Percentiles rank a stretch among this genome's conserved stretches.
phyloP scores from a whole-genome alignment of 2,888 invertebrate genomes.

The Nomada lathburiana region DNA sequence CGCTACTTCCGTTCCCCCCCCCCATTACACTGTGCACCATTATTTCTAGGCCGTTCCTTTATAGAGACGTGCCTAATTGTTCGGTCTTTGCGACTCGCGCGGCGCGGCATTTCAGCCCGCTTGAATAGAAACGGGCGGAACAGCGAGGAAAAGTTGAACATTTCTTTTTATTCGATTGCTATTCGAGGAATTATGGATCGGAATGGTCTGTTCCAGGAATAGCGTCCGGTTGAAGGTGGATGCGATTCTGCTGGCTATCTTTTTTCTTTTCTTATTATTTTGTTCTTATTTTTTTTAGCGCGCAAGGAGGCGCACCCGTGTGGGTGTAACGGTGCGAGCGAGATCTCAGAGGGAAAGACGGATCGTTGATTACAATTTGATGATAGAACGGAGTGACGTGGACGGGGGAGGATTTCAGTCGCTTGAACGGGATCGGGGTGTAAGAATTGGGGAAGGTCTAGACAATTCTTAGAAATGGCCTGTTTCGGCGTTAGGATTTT shows the following conservation, averaged over 20 bases:
- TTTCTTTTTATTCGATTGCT: neutral
- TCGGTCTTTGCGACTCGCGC: constrained; percentile 3
- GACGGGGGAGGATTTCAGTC: too few species aligned
- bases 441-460: neutral
- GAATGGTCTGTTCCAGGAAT: neutral
- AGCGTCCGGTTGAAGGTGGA: too few species aligned
- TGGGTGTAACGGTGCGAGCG: neutral
- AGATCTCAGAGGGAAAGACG: neutral
- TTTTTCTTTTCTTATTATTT: too few species aligned
- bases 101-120: neutral
- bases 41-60: constrained; percentile 25
- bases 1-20: constrained; percentile 55
- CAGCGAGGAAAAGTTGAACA: neutral
- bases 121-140: neutral
- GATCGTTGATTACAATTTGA: neutral
- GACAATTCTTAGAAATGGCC: too few species aligned
- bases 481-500: too few species aligned
- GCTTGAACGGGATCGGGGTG: neutral
- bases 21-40: neutral
- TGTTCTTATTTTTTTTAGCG: neutral
- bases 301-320: neutral
- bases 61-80: constrained; percentile 9
- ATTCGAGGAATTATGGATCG: neutral
- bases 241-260: neutral
- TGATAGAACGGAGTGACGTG: neutral